Evolutionary conservation across 2,797 vertebrate species (phyloP).

Genomic region (Takifugu rubripes): DNA sequence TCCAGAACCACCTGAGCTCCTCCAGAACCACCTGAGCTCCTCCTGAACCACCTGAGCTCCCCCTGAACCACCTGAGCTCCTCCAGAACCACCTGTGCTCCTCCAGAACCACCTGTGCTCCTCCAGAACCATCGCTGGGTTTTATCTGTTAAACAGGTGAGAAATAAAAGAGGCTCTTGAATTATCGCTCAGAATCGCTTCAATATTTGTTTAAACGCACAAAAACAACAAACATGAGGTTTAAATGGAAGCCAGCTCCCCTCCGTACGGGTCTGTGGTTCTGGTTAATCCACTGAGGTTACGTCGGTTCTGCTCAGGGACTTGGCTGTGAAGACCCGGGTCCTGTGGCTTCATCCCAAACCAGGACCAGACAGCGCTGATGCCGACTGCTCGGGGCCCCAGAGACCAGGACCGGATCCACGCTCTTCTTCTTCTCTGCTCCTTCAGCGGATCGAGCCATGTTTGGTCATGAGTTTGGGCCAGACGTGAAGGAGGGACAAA

Average conservation of each 20-base stretch:
- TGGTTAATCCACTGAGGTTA: constrained; percentile 51
- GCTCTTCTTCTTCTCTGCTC: too few relatives aligned
- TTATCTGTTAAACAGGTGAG: too few relatives aligned
- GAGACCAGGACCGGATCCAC: too few relatives aligned
- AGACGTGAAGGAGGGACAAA: constrained; percentile 43
- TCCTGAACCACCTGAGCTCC: too few relatives aligned
- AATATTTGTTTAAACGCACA: constrained; percentile 7
- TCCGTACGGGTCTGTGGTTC: constrained; percentile 35
- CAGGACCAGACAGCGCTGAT: constrained; percentile 41
- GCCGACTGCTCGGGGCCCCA: neutral
- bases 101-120: too few relatives aligned
- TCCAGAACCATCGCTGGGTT: too few relatives aligned
- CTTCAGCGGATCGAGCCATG: constrained; percentile 40
- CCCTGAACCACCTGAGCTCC: too few relatives aligned
- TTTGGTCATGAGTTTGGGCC: constrained; percentile 60
- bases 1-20: too few relatives aligned
- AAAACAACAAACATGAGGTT: constrained; percentile 45
- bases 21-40: too few relatives aligned
- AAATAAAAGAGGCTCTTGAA: neutral
- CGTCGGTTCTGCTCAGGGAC: constrained; percentile 50
- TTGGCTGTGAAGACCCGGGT: constrained; percentile 65
- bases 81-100: too few relatives aligned
- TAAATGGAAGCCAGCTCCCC: constrained; percentile 31
- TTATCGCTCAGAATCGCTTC: constrained; percentile 9
- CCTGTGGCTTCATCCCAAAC: constrained; percentile 59